These are phyloP conservation scores for Nycticebus coucang DNA, from an alignment of 2,113 vertebrate genomes.

Conservation along the genomic window DNA sequence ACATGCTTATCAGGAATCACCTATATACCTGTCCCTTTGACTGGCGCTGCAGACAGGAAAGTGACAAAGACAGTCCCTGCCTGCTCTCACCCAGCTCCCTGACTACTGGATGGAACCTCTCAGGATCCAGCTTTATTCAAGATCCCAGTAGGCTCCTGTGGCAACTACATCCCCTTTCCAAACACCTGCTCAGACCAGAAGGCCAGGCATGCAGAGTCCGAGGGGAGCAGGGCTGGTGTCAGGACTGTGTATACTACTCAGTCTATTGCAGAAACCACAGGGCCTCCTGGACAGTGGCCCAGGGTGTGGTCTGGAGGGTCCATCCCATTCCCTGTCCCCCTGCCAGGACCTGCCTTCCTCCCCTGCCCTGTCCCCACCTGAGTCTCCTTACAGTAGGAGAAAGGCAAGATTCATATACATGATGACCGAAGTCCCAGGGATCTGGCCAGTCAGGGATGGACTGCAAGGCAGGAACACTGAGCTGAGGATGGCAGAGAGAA, in stretches of 20 bases:
- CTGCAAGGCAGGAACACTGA: neutral
- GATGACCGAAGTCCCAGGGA: neutral
- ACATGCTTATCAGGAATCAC: neutral
- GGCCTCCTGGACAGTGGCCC: rapidly evolving
- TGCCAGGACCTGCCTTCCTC: too few species aligned
- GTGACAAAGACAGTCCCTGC: neutral
- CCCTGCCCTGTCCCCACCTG: neutral
- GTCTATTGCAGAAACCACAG: neutral
- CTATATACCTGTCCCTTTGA: rapidly evolving
- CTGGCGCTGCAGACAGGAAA: rapidly evolving
- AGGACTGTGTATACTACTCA: neutral
- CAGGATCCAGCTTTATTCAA: neutral
- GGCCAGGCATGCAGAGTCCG: rapidly evolving
- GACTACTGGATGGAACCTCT: rapidly evolving
- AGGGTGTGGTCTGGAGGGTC: neutral
- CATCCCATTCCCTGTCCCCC: too few species aligned
- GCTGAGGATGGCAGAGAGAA: neutral
- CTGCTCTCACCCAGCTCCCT: neutral
- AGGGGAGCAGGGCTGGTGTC: rapidly evolving
- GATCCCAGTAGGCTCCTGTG: neutral
- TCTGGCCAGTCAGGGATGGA: neutral
- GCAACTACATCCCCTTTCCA: neutral
- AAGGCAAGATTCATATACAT: neutral
- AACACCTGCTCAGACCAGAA: neutral
- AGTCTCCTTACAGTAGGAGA: neutral